Conservation (phyloP, 2,113 vertebrate genomes). For the Eublepharis macularius region DNA sequence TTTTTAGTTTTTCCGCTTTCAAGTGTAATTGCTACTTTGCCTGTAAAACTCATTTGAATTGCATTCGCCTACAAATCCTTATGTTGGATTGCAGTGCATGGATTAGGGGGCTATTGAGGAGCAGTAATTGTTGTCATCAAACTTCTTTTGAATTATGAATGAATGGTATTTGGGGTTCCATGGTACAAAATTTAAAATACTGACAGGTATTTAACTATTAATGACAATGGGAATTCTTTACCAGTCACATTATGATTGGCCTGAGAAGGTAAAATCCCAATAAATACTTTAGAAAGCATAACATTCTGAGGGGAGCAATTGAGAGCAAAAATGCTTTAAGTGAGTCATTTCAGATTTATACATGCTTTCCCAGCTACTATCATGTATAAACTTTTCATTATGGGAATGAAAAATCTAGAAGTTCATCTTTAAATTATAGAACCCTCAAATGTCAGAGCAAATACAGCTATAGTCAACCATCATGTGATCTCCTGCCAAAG, state of each 20-base stretch:
- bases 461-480: background rate
- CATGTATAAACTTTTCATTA: background rate
- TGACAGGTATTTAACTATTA: slow-evolving; percentile 67
- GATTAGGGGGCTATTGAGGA: slow-evolving; percentile 54
- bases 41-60: slow-evolving; percentile 66
- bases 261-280: slow-evolving; percentile 38
- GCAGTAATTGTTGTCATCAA: slow-evolving; percentile 64
- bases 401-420: background rate
- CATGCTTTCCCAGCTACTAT: background rate
- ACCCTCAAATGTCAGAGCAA: background rate
- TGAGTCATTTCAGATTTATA: background rate
- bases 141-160: slow-evolving; percentile 73
- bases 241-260: slow-evolving; percentile 54
- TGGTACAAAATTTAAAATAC: slow-evolving; percentile 64
- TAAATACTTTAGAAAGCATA: slow-evolving; percentile 15
- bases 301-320: slow-evolving; percentile 22
- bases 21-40: slow-evolving; percentile 46
- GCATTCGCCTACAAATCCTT: slow-evolving; percentile 53
- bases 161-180: slow-evolving; percentile 71
- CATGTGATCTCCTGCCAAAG: background rate
- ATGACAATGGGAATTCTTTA: slow-evolving; percentile 59
- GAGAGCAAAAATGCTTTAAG: slow-evolving; percentile 2
- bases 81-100: slow-evolving; percentile 36
- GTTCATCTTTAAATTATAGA: background rate
- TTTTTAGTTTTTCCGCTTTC: slow-evolving; percentile 19